phyloP scores from a whole-genome alignment of 2,888 invertebrate species.

The Cheilosia variabilis region DNA sequence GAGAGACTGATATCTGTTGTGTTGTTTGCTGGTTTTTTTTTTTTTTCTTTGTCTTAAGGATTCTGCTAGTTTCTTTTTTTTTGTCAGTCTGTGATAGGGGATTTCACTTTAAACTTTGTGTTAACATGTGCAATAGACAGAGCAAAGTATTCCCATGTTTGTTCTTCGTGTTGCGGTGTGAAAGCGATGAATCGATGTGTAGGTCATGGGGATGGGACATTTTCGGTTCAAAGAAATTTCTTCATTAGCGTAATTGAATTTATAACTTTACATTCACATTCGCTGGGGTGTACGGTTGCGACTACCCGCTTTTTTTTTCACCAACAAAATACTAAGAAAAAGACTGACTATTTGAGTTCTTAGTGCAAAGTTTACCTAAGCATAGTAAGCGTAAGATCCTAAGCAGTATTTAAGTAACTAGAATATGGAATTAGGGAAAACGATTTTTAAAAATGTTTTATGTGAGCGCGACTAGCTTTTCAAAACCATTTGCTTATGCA shows the following conservation, averaged over 20 bases:
- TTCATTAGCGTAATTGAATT: constrained; percentile 37
- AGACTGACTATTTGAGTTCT: too few species aligned
- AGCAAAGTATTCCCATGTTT: constrained; percentile 14
- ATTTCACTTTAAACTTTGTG: constrained; percentile 22
- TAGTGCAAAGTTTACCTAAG: too few species aligned
- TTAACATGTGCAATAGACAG: constrained; percentile 41
- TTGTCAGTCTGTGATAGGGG: constrained; percentile 6
- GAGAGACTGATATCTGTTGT: neutral
- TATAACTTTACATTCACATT: neutral
- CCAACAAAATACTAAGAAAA: too few species aligned
- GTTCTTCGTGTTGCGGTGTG: neutral
- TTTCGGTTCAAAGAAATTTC: neutral
- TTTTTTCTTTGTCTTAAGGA: neutral
- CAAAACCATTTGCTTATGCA: too few species aligned
- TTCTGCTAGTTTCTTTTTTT: constrained; percentile 1
- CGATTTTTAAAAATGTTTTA: too few species aligned
- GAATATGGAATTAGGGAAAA: too few species aligned
- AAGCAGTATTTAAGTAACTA: too few species aligned
- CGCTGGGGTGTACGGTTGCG: neutral
- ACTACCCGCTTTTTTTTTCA: too few species aligned
- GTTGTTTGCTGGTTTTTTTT: neutral
- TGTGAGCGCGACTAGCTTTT: too few species aligned
- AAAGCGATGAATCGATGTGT: neutral
- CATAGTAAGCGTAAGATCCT: too few species aligned
- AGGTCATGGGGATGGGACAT: neutral